Percentiles rank a stretch among this genome's conserved stretches.
phyloP scores from a whole-genome alignment of 2,113 vertebrate species.

The Mus pahari region DNA sequence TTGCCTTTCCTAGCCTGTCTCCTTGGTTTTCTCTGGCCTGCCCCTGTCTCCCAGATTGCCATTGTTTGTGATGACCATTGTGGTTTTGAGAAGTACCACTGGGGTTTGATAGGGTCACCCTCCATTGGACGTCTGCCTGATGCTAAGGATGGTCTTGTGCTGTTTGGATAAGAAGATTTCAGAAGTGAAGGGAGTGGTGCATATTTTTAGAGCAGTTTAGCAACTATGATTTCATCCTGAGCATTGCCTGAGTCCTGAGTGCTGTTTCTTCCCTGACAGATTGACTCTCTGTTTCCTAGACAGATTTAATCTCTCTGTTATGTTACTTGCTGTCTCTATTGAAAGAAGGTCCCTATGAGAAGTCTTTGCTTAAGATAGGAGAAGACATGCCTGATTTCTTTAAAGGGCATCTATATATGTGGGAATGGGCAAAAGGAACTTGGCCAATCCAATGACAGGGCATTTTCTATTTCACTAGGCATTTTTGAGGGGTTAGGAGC shows the following conservation, averaged over 20 bases:
- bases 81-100: background rate
- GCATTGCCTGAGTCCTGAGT: background rate
- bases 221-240: background rate
- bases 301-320: background rate
- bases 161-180: background rate
- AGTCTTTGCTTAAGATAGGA: background rate
- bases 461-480: background rate
- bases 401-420: fast-evolving
- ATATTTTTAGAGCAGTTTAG: too few species aligned
- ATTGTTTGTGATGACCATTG: background rate
- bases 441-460: too few species aligned
- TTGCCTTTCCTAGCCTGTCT: background rate
- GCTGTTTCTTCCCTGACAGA: background rate
- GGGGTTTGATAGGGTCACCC: background rate
- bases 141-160: background rate
- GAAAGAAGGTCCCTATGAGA: background rate
- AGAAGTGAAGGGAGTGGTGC: background rate
- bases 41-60: background rate
- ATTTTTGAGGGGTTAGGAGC: background rate
- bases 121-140: background rate
- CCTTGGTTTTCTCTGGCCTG: background rate
- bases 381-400: fast-evolving
- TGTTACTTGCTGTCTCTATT: background rate
- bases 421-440: background rate
- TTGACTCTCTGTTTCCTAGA: too few species aligned